Conservation (phyloP, 1,140 invertebrate species). For the Dolichoris vasculosae region DNA sequence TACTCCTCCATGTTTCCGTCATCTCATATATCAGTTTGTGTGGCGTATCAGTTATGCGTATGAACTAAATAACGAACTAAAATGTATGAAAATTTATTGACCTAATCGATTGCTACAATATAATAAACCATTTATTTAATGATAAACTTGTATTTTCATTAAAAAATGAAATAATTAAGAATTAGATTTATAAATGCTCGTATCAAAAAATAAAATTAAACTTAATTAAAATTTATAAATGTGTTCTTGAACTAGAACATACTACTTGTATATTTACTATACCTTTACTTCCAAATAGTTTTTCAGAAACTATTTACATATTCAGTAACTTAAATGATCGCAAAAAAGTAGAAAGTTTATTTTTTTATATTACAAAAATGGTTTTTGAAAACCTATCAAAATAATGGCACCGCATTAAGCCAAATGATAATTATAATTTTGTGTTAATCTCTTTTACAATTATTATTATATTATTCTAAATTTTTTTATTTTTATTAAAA, state of each 20-base stretch:
- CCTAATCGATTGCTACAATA: no score
- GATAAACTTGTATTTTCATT: neutral
- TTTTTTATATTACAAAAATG: neutral
- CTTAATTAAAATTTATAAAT: neutral
- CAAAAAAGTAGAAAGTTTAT: neutral
- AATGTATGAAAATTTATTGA: no score
- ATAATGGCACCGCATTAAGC: neutral
- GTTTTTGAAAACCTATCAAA: neutral
- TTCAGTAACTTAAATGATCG: neutral
- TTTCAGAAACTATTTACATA: constrained; percentile 9
- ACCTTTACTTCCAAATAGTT: neutral
- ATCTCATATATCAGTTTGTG: neutral
- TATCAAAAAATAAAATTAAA: neutral
- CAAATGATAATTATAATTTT: neutral
- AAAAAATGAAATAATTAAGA: neutral
- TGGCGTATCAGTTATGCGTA: neutral
- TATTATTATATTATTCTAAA: neutral
- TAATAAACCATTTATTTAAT: constrained; percentile 2
- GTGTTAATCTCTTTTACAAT: neutral
- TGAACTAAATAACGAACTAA: no score
- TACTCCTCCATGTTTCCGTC: neutral
- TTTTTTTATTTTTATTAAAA: neutral
- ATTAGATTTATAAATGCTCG: neutral
- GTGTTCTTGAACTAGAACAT: neutral
- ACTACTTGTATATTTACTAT: neutral